Evolutionary conservation across 2,797 vertebrate species (phyloP), one percentile per base, ranked within the genome.

Genomic region (Melanotaenia parkinsoni): DNA sequence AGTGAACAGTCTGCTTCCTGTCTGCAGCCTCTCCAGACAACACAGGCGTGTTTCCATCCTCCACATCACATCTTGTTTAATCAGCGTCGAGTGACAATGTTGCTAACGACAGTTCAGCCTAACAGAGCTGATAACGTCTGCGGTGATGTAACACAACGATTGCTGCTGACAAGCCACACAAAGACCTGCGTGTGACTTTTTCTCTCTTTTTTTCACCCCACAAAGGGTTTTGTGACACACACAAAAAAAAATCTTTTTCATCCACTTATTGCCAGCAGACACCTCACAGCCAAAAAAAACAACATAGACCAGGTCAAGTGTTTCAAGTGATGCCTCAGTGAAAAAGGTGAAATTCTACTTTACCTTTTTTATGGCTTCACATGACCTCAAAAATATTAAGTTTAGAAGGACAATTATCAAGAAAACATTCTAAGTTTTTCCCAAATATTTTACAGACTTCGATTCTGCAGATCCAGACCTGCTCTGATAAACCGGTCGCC

Each of bases 21-120:
- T 83, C 74, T 81, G 80, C 72, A 30, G 30, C 53, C 40, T 62
- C 54, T 63, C 40, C 67, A 78, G 22, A 78, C 74, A n/a, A 47
- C 72, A 66, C 59, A 63, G 45, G 38, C 57, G 38, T 38, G 54
- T 24, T 14, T 26, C 14, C 20, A n/a, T n/a, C 43, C 14, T 26
- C 40, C 5, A 68, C 76, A 71, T 79, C 56, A 83, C 66, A 76
- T 1, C 56, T 43, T 8, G 20, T 16, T 32, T 32, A 5, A 6
- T 53, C 58, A 13, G 65, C 59, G 59, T 10, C n/a, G 57, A 38
- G 50, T 58, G 50, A 77, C 35, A 79, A 72, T 64, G 70, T 68
- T 37, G 72, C 26, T 5, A 20, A 67, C 51, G 0, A n/a, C 40
- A 30, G 30, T 20, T 63, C 30, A 61, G 26, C 59, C 47, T 67